A percentile compares a stretch with the other conserved stretches of the same genome.
phyloP scores from a whole-genome alignment of 2,888 invertebrate genomes.

The Heliconius ethilla region DNA sequence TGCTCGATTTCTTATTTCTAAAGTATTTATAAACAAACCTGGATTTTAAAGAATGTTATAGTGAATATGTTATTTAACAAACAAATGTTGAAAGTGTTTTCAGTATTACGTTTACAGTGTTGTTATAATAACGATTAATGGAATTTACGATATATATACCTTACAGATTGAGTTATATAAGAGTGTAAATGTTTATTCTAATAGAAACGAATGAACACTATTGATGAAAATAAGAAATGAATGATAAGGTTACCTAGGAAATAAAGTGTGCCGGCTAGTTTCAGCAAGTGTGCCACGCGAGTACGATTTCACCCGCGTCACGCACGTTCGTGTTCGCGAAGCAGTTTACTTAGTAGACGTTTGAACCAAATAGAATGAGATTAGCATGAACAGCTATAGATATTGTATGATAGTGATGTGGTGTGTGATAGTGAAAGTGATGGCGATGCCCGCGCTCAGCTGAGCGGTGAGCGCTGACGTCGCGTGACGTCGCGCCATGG shows the following conservation, averaged over 20 bases:
- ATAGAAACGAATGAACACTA: background rate
- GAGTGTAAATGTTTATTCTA: background rate
- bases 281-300: conserved; percentile 67
- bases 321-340: conserved; percentile 70
- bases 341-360: conserved; percentile 59
- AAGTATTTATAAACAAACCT: conserved; percentile 42
- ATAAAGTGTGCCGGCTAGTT: conserved; percentile 63
- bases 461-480: conserved; percentile 61
- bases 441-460: conserved; percentile 69
- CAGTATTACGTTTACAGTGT: background rate
- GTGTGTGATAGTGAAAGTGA: conserved; percentile 70
- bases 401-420: conserved; percentile 35
- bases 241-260: conserved; percentile 41
- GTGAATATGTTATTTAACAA: conserved; percentile 1
- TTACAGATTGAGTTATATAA: background rate
- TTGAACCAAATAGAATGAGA: conserved; percentile 66
- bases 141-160: background rate
- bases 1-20: conserved; percentile 32
- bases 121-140: conserved; percentile 1
- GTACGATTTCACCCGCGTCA: conserved; percentile 76
- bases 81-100: background rate
- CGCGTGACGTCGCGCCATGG: conserved; percentile 72
- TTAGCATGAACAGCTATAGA: conserved; percentile 58
- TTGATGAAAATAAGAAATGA: background rate
- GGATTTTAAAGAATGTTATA: background rate